A percentile compares a stretch with the other conserved stretches of the same genome.
Evolutionary conservation across 1,140 invertebrate genomes (phyloP).

Genomic region (Aplysia californica): DNA sequence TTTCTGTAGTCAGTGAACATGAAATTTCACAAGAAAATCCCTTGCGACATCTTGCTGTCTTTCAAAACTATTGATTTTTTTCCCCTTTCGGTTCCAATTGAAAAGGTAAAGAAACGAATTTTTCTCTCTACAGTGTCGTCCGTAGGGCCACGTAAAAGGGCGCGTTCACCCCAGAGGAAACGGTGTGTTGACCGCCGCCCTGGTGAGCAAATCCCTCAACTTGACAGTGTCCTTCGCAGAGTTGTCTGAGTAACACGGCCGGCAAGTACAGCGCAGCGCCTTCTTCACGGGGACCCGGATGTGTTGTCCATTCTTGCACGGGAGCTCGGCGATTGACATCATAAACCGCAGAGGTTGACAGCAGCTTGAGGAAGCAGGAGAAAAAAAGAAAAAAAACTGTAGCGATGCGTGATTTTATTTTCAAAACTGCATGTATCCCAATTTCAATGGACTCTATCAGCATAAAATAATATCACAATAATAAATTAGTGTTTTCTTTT

Average conservation of each 20-base stretch:
- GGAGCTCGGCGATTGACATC: background rate
- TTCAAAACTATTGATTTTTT: too few relatives aligned
- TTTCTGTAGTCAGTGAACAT: too few relatives aligned
- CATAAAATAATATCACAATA: too few relatives aligned
- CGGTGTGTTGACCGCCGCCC: slow-evolving; percentile 9
- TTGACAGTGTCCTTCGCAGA: background rate
- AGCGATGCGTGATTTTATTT: too few relatives aligned
- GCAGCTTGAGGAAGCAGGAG: too few relatives aligned
- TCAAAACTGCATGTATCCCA: too few relatives aligned
- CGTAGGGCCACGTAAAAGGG: background rate
- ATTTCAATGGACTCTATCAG: too few relatives aligned
- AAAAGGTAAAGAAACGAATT: background rate
- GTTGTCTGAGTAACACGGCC: background rate
- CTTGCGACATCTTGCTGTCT: too few relatives aligned
- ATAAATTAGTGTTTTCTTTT: background rate
- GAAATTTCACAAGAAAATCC: too few relatives aligned
- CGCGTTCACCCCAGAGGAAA: slow-evolving; percentile 4
- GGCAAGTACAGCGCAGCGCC: background rate
- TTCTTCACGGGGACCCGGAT: slow-evolving; percentile 12
- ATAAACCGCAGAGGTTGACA: slow-evolving; percentile 10
- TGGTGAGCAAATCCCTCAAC: background rate
- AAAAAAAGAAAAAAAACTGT: background rate
- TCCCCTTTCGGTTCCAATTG: background rate
- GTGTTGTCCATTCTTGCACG: slow-evolving; percentile 3
- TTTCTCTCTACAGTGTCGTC: background rate